Percentiles rank a stretch among this genome's conserved stretches.
These are phyloP conservation scores for Vannuccia rotundouncinata DNA, from an alignment of 2,888 invertebrate species.

Conservation along the genomic window DNA sequence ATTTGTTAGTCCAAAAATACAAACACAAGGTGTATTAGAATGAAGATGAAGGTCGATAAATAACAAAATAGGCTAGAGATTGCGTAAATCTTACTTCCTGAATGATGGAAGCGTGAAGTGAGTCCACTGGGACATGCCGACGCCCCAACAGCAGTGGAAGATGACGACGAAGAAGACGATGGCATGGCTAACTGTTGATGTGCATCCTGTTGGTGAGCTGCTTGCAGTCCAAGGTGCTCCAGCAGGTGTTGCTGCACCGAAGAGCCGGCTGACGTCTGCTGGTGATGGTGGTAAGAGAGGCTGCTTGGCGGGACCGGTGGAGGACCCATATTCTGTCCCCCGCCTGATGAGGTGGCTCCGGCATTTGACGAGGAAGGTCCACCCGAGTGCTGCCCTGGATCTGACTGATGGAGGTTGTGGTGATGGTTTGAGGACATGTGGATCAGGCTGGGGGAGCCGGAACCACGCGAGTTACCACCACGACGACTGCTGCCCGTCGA, in stretches of 20 bases:
- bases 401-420: background rate
- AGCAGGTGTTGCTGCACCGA: background rate
- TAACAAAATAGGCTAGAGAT: too few species aligned
- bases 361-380: background rate
- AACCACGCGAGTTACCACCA: slow-evolving; percentile 5
- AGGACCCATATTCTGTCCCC: background rate
- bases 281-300: background rate
- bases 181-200: slow-evolving; percentile 12
- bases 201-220: background rate
- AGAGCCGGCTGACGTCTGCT: background rate
- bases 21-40: too few species aligned
- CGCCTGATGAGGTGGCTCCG: background rate
- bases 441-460: slow-evolving; percentile 11
- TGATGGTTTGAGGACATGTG: background rate
- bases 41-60: too few species aligned
- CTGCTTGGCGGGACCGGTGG: background rate
- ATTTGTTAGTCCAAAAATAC: too few species aligned
- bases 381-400: background rate
- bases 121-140: slow-evolving; percentile 2
- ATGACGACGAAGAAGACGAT: background rate
- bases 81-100: background rate
- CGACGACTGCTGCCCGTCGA: slow-evolving; percentile 15
- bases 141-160: background rate
- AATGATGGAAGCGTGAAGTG: background rate
- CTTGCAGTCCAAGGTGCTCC: background rate